A percentile compares a stretch with the other conserved stretches of the same genome.
These are phyloP conservation scores for Turnix velox DNA, from an alignment of 2,113 vertebrate species.

Conservation along the genomic window DNA sequence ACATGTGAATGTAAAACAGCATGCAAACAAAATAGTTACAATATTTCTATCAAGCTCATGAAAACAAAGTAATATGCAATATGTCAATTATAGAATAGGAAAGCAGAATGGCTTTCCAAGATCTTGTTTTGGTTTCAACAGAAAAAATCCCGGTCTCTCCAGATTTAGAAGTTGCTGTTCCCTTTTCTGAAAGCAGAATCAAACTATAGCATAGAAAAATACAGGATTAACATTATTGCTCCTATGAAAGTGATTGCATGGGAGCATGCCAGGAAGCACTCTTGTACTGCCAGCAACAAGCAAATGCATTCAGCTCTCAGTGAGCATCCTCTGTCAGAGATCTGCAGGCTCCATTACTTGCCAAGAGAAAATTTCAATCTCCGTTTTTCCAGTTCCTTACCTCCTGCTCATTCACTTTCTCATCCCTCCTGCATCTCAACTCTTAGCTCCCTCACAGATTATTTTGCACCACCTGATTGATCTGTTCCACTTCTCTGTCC, in stretches of 20 bases:
- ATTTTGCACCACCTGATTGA: neutral
- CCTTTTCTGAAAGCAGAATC: neutral
- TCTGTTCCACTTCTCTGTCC: neutral
- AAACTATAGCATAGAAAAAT: neutral
- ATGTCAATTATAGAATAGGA: neutral
- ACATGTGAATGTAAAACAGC: neutral
- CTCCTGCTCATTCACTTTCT: neutral
- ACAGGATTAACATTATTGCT: neutral
- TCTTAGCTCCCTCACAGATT: neutral
- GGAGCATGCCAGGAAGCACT: neutral
- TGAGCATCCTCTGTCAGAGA: neutral
- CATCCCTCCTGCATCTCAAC: neutral
- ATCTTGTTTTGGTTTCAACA: neutral
- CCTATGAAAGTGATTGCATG: neutral
- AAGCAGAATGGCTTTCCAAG: neutral
- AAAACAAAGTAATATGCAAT: neutral
- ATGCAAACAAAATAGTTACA: neutral
- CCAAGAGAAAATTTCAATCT: neutral
- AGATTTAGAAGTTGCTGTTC: neutral
- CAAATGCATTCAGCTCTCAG: neutral
- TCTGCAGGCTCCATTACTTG: neutral
- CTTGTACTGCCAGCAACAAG: neutral
- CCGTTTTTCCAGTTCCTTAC: neutral
- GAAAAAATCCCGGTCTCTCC: neutral
- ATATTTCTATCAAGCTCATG: neutral